Evolutionary conservation across 2,888 invertebrate genomes (phyloP).

Genomic region (Pteria penguin): DNA sequence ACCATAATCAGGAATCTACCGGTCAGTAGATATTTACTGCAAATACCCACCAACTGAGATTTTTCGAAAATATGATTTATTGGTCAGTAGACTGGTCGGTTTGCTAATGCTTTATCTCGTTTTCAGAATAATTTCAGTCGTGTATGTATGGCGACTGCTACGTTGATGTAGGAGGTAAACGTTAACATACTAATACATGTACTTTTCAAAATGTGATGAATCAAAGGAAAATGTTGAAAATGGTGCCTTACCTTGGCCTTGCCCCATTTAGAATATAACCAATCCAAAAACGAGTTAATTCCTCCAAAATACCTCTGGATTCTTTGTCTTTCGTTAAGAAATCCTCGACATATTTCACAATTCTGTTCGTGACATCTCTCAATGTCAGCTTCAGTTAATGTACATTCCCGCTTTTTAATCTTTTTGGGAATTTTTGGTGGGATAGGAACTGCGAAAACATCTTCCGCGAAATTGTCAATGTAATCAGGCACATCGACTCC

Average conservation of each 20-base stretch:
- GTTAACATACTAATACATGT: too few relatives aligned
- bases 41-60: too few relatives aligned
- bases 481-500: slow-evolving; percentile 34
- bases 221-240: too few relatives aligned
- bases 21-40: too few relatives aligned
- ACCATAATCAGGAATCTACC: too few relatives aligned
- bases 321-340: slow-evolving; percentile 34
- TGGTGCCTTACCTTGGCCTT: too few relatives aligned
- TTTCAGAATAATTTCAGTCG: too few relatives aligned
- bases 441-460: slow-evolving; percentile 9
- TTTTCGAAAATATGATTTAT: too few relatives aligned
- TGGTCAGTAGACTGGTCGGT: too few relatives aligned
- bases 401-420: slow-evolving; percentile 3
- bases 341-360: slow-evolving; percentile 43
- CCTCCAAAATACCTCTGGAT: slow-evolving; percentile 49
- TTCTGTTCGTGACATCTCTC: slow-evolving; percentile 34
- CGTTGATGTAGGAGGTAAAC: too few relatives aligned
- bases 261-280: slow-evolving; percentile 56
- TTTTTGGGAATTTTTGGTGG: slow-evolving; percentile 12
- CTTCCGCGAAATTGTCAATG: slow-evolving; percentile 44
- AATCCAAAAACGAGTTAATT: slow-evolving; percentile 46
- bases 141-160: too few relatives aligned
- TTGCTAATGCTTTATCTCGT: too few relatives aligned
- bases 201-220: neutral
- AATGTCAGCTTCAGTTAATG: slow-evolving; percentile 3